phyloP scores from a whole-genome alignment of 2,888 invertebrate genomes.

The Noctua fimbriata region DNA sequence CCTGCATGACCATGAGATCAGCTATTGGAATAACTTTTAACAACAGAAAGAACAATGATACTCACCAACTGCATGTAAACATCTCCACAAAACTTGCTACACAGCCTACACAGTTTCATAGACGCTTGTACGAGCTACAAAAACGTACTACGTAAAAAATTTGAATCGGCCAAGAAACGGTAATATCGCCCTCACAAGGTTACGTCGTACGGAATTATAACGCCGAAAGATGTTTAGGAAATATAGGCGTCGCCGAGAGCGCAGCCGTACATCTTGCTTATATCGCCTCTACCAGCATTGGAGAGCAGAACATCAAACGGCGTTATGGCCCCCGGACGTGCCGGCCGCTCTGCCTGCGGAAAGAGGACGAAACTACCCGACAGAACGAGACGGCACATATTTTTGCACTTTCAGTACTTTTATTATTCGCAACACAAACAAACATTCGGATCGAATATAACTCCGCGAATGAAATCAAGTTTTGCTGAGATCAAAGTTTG shows the following conservation, averaged over 20 bases:
- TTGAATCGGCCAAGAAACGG: constrained; percentile 58
- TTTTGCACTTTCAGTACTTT: constrained; percentile 86
- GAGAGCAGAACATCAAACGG: constrained; percentile 91
- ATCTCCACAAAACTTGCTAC: constrained; percentile 28
- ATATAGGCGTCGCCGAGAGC: constrained; percentile 90
- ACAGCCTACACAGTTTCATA: constrained; percentile 47
- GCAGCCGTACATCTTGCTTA: constrained; percentile 89
- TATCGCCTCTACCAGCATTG: constrained; percentile 89
- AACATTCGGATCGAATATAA: constrained; percentile 82
- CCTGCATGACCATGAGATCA: constrained; percentile 2
- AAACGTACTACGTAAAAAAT: constrained; percentile 32
- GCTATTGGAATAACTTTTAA: constrained; percentile 13
- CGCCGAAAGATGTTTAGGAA: constrained; percentile 89
- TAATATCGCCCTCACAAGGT: constrained; percentile 81
- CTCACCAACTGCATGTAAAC: constrained; percentile 43
- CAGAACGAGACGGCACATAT: constrained; percentile 77
- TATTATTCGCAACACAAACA: constrained; percentile 86
- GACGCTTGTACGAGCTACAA: constrained; percentile 43
- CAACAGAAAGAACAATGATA: constrained; percentile 15
- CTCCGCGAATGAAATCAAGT: constrained; percentile 72
- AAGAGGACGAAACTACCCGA: constrained; percentile 80
- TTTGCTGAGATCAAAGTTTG: constrained; percentile 73
- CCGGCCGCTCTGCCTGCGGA: constrained; percentile 79
- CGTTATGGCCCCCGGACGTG: constrained; percentile 90
- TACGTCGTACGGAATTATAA: constrained; percentile 85